Evolutionary conservation across 2,113 vertebrate species (phyloP).

Genomic region (Symphodus melops): DNA sequence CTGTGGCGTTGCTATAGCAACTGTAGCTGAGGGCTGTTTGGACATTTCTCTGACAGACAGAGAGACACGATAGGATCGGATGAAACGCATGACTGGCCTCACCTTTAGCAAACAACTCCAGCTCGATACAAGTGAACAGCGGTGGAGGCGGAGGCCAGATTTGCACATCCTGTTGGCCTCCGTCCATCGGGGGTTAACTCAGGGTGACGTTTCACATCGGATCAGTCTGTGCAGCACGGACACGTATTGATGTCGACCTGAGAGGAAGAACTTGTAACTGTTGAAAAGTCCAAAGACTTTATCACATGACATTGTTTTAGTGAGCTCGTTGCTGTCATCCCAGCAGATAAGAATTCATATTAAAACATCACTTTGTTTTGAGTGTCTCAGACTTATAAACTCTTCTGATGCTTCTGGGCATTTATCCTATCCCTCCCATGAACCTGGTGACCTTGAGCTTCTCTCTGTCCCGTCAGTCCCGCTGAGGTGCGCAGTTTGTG

Average conservation of each 20-base stretch:
- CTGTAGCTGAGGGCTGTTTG: conserved; percentile 3
- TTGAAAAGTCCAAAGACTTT: conserved; percentile 7
- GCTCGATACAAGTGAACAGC: conserved; percentile 49
- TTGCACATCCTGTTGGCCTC: conserved; percentile 49
- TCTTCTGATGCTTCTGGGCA: no score
- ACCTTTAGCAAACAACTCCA: conserved; percentile 59
- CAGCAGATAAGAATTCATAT: not conserved
- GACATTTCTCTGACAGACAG: not conserved
- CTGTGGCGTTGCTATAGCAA: not conserved
- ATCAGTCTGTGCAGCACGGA: conserved; percentile 44
- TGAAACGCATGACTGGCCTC: conserved; percentile 47
- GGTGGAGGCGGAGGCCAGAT: conserved; percentile 49
- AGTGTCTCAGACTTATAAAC: not conserved
- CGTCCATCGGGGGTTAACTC: not conserved
- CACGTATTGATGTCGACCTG: conserved; percentile 10
- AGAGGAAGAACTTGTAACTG: not conserved
- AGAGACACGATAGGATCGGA: not conserved
- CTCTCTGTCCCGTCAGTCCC: conserved; percentile 76
- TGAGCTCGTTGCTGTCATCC: not conserved
- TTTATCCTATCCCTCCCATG: no score
- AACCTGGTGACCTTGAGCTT: no score
- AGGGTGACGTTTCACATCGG: conserved; percentile 54
- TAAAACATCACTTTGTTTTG: not conserved
- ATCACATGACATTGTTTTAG: not conserved
- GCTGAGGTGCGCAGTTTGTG: conserved; percentile 87